These are phyloP conservation scores for Callaeas wilsoni DNA, from an alignment of 2,113 vertebrate genomes.

Conservation along the genomic window DNA sequence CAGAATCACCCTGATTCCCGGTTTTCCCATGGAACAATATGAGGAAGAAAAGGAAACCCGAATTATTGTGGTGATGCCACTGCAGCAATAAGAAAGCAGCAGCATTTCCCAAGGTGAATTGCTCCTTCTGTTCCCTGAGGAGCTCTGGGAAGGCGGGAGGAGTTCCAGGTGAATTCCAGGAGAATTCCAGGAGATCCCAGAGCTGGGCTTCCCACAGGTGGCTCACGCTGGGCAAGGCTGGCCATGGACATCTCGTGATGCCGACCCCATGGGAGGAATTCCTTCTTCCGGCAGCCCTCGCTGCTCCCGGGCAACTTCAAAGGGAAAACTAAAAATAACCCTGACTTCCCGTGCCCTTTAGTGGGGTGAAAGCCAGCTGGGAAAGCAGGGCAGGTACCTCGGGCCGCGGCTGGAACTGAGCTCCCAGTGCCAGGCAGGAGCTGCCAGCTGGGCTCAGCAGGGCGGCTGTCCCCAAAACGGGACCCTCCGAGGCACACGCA, in stretches of 20 bases:
- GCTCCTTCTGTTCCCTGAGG: background rate
- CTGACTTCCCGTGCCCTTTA: background rate
- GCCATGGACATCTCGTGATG: background rate
- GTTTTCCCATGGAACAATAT: background rate
- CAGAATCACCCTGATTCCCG: background rate
- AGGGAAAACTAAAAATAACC: background rate
- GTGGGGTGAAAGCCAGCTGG: background rate
- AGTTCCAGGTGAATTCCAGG: background rate
- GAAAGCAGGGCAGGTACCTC: background rate
- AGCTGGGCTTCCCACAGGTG: background rate
- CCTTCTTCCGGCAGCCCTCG: background rate
- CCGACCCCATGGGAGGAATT: background rate
- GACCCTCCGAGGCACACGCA: accelerated
- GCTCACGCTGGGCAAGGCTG: background rate
- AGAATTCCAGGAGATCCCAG: background rate
- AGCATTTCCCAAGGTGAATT: background rate
- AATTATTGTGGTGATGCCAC: accelerated
- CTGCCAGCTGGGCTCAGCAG: background rate
- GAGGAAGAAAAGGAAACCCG: background rate
- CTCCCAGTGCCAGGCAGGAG: background rate
- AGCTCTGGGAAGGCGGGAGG: background rate
- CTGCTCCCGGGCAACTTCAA: background rate
- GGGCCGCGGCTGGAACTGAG: background rate
- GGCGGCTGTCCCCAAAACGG: accelerated
- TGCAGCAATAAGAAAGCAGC: background rate